Percentiles rank a stretch among this genome's conserved stretches.
phyloP scores from a whole-genome alignment of 2,797 vertebrate genomes.

The Percopsis omiscomaycus region DNA sequence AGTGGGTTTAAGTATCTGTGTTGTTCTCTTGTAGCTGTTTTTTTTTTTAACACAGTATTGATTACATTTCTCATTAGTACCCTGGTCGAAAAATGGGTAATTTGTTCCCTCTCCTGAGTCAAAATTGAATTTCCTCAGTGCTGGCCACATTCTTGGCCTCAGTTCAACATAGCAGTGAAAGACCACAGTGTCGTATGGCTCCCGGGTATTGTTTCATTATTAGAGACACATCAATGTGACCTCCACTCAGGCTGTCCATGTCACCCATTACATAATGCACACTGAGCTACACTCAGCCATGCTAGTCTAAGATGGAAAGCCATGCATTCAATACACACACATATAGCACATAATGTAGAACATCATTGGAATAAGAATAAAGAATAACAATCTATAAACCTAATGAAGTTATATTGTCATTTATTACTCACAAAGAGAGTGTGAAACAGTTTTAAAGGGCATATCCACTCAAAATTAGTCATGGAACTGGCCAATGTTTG shows the following conservation, averaged over 20 bases:
- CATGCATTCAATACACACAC: neutral
- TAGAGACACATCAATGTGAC: neutral
- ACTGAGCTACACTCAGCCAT: neutral
- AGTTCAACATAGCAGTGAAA: constrained; percentile 10
- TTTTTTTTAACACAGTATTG: constrained; percentile 45
- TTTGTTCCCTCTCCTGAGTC: constrained; percentile 35
- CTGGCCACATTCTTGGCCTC: constrained; percentile 12
- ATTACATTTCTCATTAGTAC: constrained; percentile 55
- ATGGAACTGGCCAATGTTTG: no score
- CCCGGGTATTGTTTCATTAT: constrained; percentile 10
- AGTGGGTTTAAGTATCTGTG: constrained; percentile 22
- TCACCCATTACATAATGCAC: neutral
- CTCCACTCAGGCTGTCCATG: neutral
- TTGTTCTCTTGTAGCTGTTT: constrained; percentile 31
- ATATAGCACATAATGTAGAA: neutral
- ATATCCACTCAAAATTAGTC: no score
- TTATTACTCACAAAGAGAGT: no score
- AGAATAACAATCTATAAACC: no score
- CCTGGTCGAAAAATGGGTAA: constrained; percentile 31
- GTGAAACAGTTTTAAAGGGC: no score
- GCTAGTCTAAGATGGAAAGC: constrained; percentile 2
- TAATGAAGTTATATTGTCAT: no score
- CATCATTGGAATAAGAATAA: neutral
- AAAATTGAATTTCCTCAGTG: constrained; percentile 50
- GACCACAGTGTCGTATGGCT: neutral